Evolutionary conservation across 2,888 invertebrate genomes (phyloP), one percentile per base, ranked within the genome.

Genomic region (Epsilonema sp.): DNA sequence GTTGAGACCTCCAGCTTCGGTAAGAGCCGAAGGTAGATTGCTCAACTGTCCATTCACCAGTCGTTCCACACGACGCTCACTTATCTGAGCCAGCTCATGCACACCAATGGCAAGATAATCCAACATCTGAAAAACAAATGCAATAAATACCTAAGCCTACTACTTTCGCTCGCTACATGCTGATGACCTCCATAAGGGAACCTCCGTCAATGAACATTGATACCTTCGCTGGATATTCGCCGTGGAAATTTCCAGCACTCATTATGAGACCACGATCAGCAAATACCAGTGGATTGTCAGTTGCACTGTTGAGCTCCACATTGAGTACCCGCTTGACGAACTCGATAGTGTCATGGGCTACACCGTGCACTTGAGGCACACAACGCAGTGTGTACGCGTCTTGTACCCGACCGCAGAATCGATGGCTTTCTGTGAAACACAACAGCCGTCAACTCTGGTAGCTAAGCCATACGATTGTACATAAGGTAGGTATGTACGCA

Each of bases 221-320:
- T 49, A 70, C 72, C 65, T 78, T 78, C 11, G 77, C 77, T 2
- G 77, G 77, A 58, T 78, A 78, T 64, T 78, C 78, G 4, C 77
- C 78, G 56, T 78, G 78, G 62, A 78, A 78, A 61, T 78, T 78
- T 41, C 78, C 78, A 3, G 75, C 76, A 4, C 76, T 76, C 49
- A 78, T 73, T 41, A 77, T 75, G 60, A 77, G 76, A 31, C 71
- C 73, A 19, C 71, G 59, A 44, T 73, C 72, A 5, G 72, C 66
- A 59, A 75, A 71, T 13, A 74, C 73, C 49, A 74, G 73, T 49
- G 77, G 77, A 62, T 77, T 77, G 60, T 77, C 77, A 1, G 77
- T 77, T 19, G 74, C 76, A 52, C 75, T 75, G 66, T 78, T 78
- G 66, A 78, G 73, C 62, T 78, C 78, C 2, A 71, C 74, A 0